A percentile compares a stretch with the other conserved stretches of the same genome.
Conservation (phyloP, 2,797 vertebrate species). For the Erethizon dorsatum region DNA sequence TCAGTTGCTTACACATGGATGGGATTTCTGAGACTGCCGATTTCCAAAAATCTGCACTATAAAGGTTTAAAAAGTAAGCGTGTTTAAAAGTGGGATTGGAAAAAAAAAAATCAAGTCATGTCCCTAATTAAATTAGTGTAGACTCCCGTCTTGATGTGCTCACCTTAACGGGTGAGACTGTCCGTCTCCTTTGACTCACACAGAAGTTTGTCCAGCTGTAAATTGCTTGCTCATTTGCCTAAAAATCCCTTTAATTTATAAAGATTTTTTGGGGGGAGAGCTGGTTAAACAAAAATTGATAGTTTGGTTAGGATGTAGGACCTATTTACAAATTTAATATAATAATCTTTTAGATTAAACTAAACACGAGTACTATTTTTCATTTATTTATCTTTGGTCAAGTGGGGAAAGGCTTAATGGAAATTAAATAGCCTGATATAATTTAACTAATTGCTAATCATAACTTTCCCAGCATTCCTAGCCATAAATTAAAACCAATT, state of each 20-base stretch:
- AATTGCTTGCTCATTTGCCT: neutral
- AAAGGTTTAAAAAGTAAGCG: neutral
- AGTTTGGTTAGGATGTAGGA: neutral
- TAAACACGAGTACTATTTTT: constrained; percentile 27
- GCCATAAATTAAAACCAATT: constrained; percentile 65
- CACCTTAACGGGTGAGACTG: neutral
- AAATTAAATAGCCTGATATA: constrained; percentile 78
- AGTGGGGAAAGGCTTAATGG: constrained; percentile 59
- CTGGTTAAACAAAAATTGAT: neutral
- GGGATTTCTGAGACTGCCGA: neutral
- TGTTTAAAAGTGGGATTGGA: neutral
- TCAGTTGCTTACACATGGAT: neutral
- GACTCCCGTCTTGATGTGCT: neutral
- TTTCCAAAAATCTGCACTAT: neutral
- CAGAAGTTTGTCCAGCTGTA: neutral
- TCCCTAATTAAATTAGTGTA: neutral
- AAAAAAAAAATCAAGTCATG: neutral
- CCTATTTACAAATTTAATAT: neutral
- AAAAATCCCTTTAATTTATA: neutral
- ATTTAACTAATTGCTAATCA: constrained; percentile 72
- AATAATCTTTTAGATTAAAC: constrained; percentile 47
- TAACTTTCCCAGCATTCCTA: constrained; percentile 70
- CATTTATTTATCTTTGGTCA: constrained; percentile 62
- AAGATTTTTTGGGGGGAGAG: neutral
- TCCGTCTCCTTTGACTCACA: fast-evolving